phyloP scores from a whole-genome alignment of 35 echinoderm and acorn worm species.

The Apostichopus californicus region DNA sequence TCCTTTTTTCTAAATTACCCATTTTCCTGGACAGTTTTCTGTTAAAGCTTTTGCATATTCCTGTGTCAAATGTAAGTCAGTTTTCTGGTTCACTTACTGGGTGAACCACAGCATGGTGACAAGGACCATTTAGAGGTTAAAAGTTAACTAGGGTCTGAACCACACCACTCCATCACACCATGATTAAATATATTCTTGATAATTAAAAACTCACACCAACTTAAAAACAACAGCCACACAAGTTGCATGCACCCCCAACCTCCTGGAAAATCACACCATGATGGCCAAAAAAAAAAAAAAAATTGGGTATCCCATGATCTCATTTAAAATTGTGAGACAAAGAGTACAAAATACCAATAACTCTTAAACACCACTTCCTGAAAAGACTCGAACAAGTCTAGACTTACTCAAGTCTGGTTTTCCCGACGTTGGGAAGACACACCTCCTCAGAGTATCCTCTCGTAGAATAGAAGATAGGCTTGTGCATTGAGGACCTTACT shows the following conservation, averaged over 20 bases:
- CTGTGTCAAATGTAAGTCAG: too few relatives aligned
- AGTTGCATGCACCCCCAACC: not conserved
- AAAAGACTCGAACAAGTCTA: not conserved
- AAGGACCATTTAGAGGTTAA: too few relatives aligned
- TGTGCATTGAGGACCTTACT: conserved; percentile 86
- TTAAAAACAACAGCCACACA: not conserved
- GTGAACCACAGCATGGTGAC: too few relatives aligned
- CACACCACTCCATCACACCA: not conserved
- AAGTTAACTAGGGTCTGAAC: too few relatives aligned
- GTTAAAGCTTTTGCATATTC: too few relatives aligned
- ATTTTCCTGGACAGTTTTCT: too few relatives aligned
- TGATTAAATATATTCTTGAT: not conserved
- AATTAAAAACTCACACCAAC: not conserved
- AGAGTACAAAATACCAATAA: not conserved
- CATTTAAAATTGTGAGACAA: not conserved
- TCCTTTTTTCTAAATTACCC: too few relatives aligned
- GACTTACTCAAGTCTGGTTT: not conserved
- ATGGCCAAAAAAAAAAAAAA: not conserved
- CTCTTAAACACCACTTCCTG: not conserved
- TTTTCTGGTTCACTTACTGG: too few relatives aligned
- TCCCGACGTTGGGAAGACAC: not conserved
- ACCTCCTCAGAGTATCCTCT: conserved; percentile 60
- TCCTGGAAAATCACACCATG: not conserved
- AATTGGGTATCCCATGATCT: not conserved
- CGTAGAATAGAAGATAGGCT: conserved; percentile 98